Evolutionary conservation across 2,113 vertebrate species (phyloP).

Genomic region (Poecile atricapillus): DNA sequence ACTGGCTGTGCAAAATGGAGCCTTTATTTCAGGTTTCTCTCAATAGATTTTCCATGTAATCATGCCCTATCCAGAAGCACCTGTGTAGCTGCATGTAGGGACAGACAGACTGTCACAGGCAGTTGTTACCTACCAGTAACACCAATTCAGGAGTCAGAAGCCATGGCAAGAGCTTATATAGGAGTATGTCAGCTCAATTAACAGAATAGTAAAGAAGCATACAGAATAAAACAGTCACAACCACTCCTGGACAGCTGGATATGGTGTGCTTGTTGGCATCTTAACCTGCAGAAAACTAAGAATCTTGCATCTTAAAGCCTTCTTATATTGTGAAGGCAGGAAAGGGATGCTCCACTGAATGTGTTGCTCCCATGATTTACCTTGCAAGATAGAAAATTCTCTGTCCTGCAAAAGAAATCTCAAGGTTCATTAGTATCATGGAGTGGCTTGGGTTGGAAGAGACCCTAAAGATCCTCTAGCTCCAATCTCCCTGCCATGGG

Average conservation of each 20-base stretch:
- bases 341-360: background rate
- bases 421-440: background rate
- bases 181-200: background rate
- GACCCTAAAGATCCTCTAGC: background rate
- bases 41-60: background rate
- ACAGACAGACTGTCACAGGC: background rate
- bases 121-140: background rate
- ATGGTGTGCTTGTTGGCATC: background rate
- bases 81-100: background rate
- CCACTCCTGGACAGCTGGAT: background rate
- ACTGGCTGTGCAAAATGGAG: background rate
- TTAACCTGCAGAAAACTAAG: background rate
- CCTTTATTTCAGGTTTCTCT: background rate
- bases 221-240: background rate
- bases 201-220: background rate
- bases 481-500: background rate
- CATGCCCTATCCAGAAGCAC: background rate
- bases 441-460: background rate
- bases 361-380: background rate
- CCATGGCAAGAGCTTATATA: background rate
- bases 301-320: background rate
- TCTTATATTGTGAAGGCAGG: background rate
- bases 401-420: background rate
- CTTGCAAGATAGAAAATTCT: background rate
- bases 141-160: background rate